phyloP scores from a whole-genome alignment of 2,888 invertebrate species.

The Spodoptera exigua region DNA sequence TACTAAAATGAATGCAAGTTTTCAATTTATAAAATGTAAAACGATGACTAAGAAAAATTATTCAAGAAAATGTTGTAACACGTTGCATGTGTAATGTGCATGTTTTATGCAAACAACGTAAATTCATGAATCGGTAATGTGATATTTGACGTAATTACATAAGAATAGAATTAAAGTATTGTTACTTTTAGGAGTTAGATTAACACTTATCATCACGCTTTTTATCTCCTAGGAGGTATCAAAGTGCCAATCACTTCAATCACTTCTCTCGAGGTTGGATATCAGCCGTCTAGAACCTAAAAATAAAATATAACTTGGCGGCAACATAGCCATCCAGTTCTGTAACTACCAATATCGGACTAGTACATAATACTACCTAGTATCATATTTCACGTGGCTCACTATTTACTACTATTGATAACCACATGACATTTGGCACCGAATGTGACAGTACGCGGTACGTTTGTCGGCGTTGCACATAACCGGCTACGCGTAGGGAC shows the following conservation, averaged over 20 bases:
- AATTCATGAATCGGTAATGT: slow-evolving; percentile 9
- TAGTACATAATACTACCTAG: slow-evolving; percentile 1
- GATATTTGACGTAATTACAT: no score
- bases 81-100: slow-evolving; percentile 43
- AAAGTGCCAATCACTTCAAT: no score
- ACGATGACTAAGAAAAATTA: slow-evolving; percentile 45
- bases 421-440: slow-evolving; percentile 43
- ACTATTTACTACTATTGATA: slow-evolving; percentile 36
- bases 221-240: no score
- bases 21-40: slow-evolving; percentile 23
- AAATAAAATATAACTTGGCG: no score
- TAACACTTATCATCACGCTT: no score
- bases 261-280: no score
- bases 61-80: slow-evolving; percentile 43
- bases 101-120: slow-evolving; percentile 16
- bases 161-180: no score
- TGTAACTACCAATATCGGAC: no score
- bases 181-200: no score
- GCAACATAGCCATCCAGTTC: no score
- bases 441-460: slow-evolving; percentile 16
- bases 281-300: no score
- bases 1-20: slow-evolving; percentile 24
- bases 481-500: slow-evolving; percentile 4
- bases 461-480: slow-evolving; percentile 1
- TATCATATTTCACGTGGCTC: slow-evolving; percentile 26